Percentiles rank a stretch among this genome's conserved stretches.
phyloP scores from a whole-genome alignment of 2,113 vertebrate species.

The Rhinopithecus roxellana region DNA sequence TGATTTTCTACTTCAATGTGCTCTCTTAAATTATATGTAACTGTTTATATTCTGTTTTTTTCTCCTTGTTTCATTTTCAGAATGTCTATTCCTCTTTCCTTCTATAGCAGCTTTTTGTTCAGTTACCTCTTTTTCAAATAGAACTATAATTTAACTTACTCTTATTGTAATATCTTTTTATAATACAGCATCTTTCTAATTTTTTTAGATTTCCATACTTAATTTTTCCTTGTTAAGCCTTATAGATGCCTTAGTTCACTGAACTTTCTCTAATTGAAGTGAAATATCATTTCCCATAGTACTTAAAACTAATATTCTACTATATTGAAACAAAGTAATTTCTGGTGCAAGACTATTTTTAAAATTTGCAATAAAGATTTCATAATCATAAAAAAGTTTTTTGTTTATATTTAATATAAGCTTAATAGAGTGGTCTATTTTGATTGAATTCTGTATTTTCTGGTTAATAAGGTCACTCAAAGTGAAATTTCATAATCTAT shows the following conservation, averaged over 20 bases:
- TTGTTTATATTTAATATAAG: not conserved
- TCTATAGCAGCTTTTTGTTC: not conserved
- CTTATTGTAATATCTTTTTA: not conserved
- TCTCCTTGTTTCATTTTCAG: not conserved
- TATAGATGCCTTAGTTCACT: not conserved
- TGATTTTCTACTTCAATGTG: slow-evolving; percentile 16
- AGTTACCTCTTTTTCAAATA: not conserved
- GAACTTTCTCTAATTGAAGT: slow-evolving; percentile 31
- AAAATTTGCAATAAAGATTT: not conserved
- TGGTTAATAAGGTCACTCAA: not conserved
- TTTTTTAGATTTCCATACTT: not conserved
- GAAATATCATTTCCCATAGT: not conserved
- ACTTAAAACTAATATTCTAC: not conserved
- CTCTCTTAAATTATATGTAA: slow-evolving; percentile 4
- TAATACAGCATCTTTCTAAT: not conserved
- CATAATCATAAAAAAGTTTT: not conserved
- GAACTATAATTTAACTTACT: slow-evolving; percentile 1
- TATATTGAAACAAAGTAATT: slow-evolving; percentile 6
- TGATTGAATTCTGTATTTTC: not conserved
- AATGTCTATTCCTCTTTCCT: not conserved
- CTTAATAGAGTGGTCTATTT: not conserved
- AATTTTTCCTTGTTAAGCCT: not conserved
- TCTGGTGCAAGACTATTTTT: not conserved
- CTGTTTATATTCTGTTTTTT: not conserved
- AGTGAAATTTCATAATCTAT: not conserved